A percentile compares a stretch with the other conserved stretches of the same genome.
These are phyloP conservation scores for Bombus superbus DNA, from an alignment of 1,140 invertebrate genomes.

Conservation along the genomic window DNA sequence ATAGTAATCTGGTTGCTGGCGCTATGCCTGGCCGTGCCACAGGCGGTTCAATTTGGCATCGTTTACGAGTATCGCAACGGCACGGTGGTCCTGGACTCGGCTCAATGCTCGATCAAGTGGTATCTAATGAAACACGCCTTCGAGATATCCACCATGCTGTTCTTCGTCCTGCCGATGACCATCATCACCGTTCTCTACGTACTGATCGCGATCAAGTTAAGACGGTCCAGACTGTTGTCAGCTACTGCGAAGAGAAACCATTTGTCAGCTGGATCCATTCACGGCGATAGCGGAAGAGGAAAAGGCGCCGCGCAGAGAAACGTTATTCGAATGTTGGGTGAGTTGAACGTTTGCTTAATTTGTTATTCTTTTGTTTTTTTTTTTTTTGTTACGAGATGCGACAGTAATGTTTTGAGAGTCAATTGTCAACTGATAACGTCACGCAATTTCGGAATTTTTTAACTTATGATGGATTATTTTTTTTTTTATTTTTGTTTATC, in stretches of 20 bases:
- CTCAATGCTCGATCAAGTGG: constrained; percentile 84
- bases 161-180: constrained; percentile 94
- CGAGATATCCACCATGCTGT: constrained; percentile 91
- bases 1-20: constrained; percentile 88
- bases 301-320: constrained; percentile 83
- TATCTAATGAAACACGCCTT: constrained; percentile 89
- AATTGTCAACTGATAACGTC: no score
- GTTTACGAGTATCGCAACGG: constrained; percentile 82
- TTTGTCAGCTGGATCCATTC: constrained; percentile 66
- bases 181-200: constrained; percentile 93
- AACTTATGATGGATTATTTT: no score
- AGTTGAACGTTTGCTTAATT: constrained; percentile 71
- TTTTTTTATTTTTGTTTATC: no score
- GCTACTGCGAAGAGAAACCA: constrained; percentile 78
- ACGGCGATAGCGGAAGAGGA: constrained; percentile 69
- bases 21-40: constrained; percentile 90
- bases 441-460: no score
- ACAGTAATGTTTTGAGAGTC: no score
- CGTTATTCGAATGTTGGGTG: constrained; percentile 88
- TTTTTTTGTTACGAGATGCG: no score
- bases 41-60: constrained; percentile 89
- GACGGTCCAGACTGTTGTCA: constrained; percentile 84
- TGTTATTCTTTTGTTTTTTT: no score
- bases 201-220: constrained; percentile 90
- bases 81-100: constrained; percentile 79